Conservation (phyloP, 2,888 invertebrate species). For the Drosophila peninsularis region DNA sequence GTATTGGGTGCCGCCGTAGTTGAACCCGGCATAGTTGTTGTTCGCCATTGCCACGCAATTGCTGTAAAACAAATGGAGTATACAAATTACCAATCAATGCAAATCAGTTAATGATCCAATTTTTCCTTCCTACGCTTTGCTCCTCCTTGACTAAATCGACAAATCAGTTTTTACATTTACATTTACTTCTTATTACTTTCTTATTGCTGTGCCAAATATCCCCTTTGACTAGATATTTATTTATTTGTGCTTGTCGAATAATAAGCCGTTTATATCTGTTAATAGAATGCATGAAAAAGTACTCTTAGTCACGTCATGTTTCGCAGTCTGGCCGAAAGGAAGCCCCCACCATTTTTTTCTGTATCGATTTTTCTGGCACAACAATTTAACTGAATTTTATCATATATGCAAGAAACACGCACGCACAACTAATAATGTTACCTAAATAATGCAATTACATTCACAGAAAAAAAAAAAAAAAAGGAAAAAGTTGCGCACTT, state of each 20-base stretch:
- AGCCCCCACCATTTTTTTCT: slow-evolving; percentile 65
- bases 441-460: slow-evolving; percentile 9
- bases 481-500: slow-evolving; percentile 32
- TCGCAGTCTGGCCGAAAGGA: slow-evolving; percentile 21
- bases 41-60: slow-evolving; percentile 83
- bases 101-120: slow-evolving; percentile 36
- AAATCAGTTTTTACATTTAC: slow-evolving; percentile 66
- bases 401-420: slow-evolving; percentile 35
- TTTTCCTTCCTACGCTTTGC: not conserved
- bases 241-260: slow-evolving; percentile 74
- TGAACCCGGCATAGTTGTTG: slow-evolving; percentile 98
- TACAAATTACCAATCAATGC: slow-evolving; percentile 68
- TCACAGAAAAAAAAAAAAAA: slow-evolving; percentile 19
- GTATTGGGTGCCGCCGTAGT: slow-evolving; percentile 96
- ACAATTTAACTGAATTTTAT: slow-evolving; percentile 41
- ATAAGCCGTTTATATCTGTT: slow-evolving; percentile 71
- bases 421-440: slow-evolving; percentile 25
- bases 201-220: slow-evolving; percentile 50
- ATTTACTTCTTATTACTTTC: slow-evolving; percentile 55
- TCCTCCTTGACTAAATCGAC: slow-evolving; percentile 30
- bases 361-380: slow-evolving; percentile 64
- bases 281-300: slow-evolving; percentile 70
- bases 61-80: slow-evolving; percentile 45
- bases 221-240: slow-evolving; percentile 41
- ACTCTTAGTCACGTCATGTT: slow-evolving; percentile 80